Conservation (phyloP, 2,888 invertebrate genomes). For the Nudaria mundana region DNA sequence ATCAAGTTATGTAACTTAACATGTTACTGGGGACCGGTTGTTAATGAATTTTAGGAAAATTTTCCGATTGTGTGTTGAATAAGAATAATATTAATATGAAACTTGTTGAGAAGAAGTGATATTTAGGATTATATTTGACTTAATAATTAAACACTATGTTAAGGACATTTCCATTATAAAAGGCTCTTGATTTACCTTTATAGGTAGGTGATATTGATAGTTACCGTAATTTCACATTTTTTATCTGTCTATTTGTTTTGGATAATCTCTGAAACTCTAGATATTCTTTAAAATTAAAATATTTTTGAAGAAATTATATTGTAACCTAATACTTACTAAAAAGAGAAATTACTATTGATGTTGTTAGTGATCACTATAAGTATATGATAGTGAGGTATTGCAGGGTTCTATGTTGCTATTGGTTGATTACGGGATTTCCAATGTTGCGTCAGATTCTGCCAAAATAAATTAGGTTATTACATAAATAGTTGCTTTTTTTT, state of each 20-base stretch:
- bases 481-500: too few relatives aligned
- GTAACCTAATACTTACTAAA: too few relatives aligned
- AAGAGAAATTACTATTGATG: too few relatives aligned
- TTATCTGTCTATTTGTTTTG: too few relatives aligned
- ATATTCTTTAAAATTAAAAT: too few relatives aligned
- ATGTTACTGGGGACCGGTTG: slow-evolving; percentile 9
- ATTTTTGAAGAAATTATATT: too few relatives aligned
- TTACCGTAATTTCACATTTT: too few relatives aligned
- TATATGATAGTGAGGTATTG: slow-evolving; percentile 58
- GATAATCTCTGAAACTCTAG: too few relatives aligned
- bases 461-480: slow-evolving; percentile 3
- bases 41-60: slow-evolving; percentile 18
- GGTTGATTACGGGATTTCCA: slow-evolving; percentile 14
- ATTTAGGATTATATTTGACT: background rate
- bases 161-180: too few relatives aligned
- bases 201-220: too few relatives aligned
- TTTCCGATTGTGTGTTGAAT: slow-evolving; percentile 11
- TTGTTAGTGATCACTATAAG: too few relatives aligned
- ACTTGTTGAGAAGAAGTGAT: background rate
- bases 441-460: slow-evolving; percentile 11
- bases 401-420: slow-evolving; percentile 36
- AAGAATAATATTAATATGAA: slow-evolving; percentile 2
- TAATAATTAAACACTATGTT: background rate
- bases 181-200: too few relatives aligned
- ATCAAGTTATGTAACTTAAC: background rate